These are phyloP conservation scores for Bugula neritina DNA, from an alignment of 2,888 invertebrate genomes.

Conservation along the genomic window DNA sequence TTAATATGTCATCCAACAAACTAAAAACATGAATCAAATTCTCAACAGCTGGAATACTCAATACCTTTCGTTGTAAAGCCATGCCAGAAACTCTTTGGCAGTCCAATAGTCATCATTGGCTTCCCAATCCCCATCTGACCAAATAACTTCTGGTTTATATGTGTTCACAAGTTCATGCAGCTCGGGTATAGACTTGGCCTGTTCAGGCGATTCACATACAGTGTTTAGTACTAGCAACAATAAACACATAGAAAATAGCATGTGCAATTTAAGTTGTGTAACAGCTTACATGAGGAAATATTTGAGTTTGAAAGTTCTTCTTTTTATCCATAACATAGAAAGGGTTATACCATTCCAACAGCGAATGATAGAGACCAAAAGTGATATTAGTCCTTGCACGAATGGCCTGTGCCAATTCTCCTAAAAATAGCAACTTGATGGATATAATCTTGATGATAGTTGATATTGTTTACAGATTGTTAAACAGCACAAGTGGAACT, in stretches of 20 bases:
- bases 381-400: conserved; percentile 61
- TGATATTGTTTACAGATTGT: no score
- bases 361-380: conserved; percentile 53
- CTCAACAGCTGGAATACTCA: no score
- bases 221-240: neutral
- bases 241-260: neutral
- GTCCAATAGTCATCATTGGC: conserved; percentile 57
- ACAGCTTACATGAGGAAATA: conserved; percentile 59
- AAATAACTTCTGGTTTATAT: conserved; percentile 51
- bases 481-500: no score
- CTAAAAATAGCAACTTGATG: no score
- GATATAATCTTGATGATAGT: no score
- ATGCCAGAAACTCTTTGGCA: conserved; percentile 52
- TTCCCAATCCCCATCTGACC: conserved; percentile 70
- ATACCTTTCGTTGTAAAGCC: conserved; percentile 55
- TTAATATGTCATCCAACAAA: no score
- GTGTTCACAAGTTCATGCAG: conserved; percentile 61
- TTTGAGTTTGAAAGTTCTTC: conserved; percentile 58
- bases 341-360: conserved; percentile 55
- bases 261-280: neutral
- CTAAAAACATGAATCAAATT: no score
- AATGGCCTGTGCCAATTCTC: conserved; percentile 64
- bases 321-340: conserved; percentile 56
- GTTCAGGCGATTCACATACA: neutral
- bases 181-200: conserved; percentile 58